phyloP scores from a whole-genome alignment of 2,113 vertebrate species.

The Trematocara unimaculatum region DNA sequence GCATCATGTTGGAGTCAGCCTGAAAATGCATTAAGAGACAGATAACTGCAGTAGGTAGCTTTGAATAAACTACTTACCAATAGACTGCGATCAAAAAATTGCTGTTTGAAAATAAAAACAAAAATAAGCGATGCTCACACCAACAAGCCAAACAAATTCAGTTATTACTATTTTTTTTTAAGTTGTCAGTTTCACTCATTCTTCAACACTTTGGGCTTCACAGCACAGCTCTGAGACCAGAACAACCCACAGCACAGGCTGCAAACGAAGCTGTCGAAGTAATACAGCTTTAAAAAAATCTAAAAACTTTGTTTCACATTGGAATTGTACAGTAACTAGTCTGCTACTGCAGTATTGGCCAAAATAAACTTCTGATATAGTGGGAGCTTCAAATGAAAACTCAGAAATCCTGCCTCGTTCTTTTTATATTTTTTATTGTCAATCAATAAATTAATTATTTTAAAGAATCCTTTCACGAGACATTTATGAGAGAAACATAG shows the following conservation, averaged over 20 bases:
- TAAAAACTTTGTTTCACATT: neutral
- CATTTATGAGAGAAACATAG: too few species aligned
- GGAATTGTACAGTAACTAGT: neutral
- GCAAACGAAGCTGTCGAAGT: neutral
- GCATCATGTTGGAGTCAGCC: neutral
- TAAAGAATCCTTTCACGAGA: too few species aligned
- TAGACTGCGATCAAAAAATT: neutral
- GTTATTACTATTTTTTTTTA: neutral
- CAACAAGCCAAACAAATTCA: neutral
- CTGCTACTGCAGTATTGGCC: neutral
- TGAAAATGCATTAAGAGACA: neutral
- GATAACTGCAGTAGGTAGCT: neutral
- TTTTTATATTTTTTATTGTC: neutral
- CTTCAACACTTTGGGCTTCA: neutral
- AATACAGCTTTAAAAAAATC: neutral
- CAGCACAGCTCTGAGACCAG: fast-evolving
- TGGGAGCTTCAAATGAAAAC: neutral
- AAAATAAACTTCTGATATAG: neutral
- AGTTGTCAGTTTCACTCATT: neutral
- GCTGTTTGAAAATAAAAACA: neutral
- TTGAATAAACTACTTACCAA: neutral
- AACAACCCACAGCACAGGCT: neutral
- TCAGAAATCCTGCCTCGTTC: neutral
- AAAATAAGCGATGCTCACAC: neutral
- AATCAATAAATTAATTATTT: neutral